phyloP scores from a whole-genome alignment of 2,113 vertebrate genomes.

The Ranitomeya variabilis region DNA sequence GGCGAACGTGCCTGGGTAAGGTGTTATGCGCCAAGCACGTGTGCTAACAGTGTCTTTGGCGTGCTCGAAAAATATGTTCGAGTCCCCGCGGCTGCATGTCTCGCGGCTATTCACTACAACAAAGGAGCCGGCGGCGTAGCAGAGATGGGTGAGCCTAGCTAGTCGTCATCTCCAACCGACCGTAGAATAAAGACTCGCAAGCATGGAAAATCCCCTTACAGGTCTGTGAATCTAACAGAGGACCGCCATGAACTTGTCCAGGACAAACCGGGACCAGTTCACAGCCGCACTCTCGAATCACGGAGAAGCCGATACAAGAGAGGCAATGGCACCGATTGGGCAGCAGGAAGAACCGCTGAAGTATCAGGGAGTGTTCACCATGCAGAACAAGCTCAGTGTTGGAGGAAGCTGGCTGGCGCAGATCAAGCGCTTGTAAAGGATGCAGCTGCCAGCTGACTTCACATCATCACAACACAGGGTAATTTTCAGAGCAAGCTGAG shows the following conservation, averaged over 20 bases:
- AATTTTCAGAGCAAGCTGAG: conserved; percentile 41
- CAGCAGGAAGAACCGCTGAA: conserved; percentile 8
- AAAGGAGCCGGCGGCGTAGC: too few relatives aligned
- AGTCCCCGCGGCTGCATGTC: too few relatives aligned
- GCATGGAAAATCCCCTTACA: too few relatives aligned
- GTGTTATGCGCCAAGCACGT: too few relatives aligned
- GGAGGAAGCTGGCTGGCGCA: background rate
- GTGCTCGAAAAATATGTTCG: too few relatives aligned
- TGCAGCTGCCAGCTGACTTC: conserved; percentile 52
- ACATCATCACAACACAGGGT: conserved; percentile 40
- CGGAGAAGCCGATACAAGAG: background rate
- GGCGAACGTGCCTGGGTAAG: too few relatives aligned
- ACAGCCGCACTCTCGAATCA: background rate
- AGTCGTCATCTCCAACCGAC: too few relatives aligned
- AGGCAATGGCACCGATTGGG: background rate
- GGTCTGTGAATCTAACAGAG: too few relatives aligned
- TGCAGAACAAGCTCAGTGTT: background rate
- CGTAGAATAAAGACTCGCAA: too few relatives aligned
- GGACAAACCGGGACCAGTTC: background rate
- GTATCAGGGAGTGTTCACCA: background rate
- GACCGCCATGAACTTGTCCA: background rate
- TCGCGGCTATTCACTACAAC: too few relatives aligned
- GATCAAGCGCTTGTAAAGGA: conserved; percentile 26
- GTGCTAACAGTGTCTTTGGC: too few relatives aligned
- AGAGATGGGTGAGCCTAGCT: too few relatives aligned